A percentile compares a stretch with the other conserved stretches of the same genome.
Conservation (phyloP, 2,888 invertebrate genomes). For the Girardia tigrina region DNA sequence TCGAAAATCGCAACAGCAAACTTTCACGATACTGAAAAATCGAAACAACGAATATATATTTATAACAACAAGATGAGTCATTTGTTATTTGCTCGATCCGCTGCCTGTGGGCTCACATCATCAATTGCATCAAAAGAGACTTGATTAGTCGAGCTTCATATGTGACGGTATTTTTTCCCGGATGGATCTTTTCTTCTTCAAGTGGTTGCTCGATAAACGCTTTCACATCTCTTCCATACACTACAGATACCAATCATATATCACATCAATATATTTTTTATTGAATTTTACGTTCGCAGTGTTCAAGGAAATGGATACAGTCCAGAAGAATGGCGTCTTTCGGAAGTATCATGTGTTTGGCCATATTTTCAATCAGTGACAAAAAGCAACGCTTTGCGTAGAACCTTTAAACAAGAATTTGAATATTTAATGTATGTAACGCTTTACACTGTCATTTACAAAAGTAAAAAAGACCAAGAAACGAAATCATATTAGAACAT, state of each 20-base stretch:
- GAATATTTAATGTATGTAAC: background rate
- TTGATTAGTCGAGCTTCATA: slow-evolving; percentile 74
- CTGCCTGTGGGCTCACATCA: too few species aligned
- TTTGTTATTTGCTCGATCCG: too few species aligned
- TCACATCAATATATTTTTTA: background rate
- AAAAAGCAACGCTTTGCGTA: slow-evolving; percentile 88
- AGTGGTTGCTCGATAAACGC: slow-evolving; percentile 69
- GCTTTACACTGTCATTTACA: background rate
- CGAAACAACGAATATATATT: too few species aligned
- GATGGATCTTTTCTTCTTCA: slow-evolving; percentile 59
- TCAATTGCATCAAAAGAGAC: slow-evolving; percentile 59
- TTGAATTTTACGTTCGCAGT: slow-evolving; percentile 59
- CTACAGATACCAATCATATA: slow-evolving; percentile 51
- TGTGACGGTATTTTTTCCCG: slow-evolving; percentile 73
- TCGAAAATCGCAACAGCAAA: too few species aligned
- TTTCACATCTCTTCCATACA: slow-evolving; percentile 68
- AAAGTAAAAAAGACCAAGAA: background rate
- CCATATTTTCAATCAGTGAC: slow-evolving; percentile 74
- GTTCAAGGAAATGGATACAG: slow-evolving; percentile 72
- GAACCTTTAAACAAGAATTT: slow-evolving; percentile 50
- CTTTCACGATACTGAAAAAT: too few species aligned
- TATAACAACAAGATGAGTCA: too few species aligned
- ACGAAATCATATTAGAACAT: background rate
- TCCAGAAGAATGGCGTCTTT: slow-evolving; percentile 73
- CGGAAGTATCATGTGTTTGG: slow-evolving; percentile 74